Evolutionary conservation across 2,797 vertebrate species (phyloP).

Genomic region (Apogon hyalosoma): DNA sequence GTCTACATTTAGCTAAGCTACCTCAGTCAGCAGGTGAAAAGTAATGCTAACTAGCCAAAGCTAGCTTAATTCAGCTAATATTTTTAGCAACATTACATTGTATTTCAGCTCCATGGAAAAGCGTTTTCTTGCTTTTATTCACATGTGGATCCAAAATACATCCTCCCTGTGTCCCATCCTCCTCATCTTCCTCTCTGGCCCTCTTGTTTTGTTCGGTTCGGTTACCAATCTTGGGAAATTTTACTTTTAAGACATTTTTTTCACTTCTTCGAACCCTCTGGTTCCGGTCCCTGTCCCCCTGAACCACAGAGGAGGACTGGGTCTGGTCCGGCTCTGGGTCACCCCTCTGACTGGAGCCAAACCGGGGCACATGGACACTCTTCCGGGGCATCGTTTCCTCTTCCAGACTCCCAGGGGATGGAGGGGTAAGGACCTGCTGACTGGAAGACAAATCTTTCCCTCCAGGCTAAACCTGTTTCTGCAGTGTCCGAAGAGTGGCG

Average conservation of each 20-base stretch:
- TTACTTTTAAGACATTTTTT: conserved; percentile 46
- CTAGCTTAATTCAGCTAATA: not conserved
- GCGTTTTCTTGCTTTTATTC: not conserved
- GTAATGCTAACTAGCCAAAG: not conserved
- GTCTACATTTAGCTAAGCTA: not conserved
- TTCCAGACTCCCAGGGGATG: not conserved
- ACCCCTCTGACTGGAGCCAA: conserved; percentile 31
- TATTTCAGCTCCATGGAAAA: not conserved
- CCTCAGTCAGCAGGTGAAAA: too few relatives aligned
- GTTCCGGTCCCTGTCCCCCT: not conserved
- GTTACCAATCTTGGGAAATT: conserved; percentile 13
- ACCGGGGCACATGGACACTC: conserved; percentile 8
- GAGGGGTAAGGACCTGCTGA: not conserved
- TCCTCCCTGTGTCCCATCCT: not conserved
- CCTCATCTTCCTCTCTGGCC: not conserved
- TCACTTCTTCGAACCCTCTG: not conserved
- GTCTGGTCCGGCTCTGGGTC: not conserved
- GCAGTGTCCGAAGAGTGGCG: too few relatives aligned
- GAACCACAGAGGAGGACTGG: not conserved
- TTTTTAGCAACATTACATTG: conserved; percentile 10
- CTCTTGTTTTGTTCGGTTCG: not conserved
- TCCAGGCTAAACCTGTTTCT: too few relatives aligned
- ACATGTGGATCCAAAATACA: not conserved
- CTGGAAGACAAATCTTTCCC: too few relatives aligned
- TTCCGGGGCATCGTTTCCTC: conserved; percentile 19